A percentile compares a stretch with the other conserved stretches of the same genome.
These are phyloP conservation scores for Zenarchopterus dispar DNA, from an alignment of 2,797 vertebrate genomes.

Conservation along the genomic window DNA sequence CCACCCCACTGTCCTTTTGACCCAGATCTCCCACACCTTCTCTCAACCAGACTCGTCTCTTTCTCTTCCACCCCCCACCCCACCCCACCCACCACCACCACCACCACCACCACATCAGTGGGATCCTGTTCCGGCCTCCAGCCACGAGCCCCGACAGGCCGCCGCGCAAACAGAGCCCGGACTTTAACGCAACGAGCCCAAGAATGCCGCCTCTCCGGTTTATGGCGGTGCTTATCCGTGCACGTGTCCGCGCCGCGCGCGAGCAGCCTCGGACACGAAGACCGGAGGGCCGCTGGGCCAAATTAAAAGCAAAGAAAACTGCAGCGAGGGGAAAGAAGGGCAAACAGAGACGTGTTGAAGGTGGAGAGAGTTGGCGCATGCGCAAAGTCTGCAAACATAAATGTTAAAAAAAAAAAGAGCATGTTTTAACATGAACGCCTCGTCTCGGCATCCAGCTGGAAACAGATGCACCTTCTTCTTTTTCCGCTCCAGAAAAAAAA, in stretches of 20 bases:
- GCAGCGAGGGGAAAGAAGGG: background rate
- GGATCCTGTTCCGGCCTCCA: slow-evolving; percentile 57
- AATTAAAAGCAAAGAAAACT: background rate
- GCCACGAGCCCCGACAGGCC: slow-evolving; percentile 66
- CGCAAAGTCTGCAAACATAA: slow-evolving; percentile 12
- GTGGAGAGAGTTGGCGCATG: background rate
- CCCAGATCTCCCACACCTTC: slow-evolving; percentile 64
- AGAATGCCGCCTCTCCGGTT: slow-evolving; percentile 65
- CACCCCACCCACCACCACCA: no score
- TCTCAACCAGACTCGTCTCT: slow-evolving; percentile 13
- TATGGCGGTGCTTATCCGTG: slow-evolving; percentile 7
- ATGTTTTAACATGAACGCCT: slow-evolving; percentile 53
- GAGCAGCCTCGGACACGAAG: background rate
- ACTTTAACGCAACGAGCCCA: slow-evolving; percentile 60
- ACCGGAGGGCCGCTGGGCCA: background rate
- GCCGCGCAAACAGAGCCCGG: slow-evolving; percentile 49
- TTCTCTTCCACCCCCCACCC: background rate
- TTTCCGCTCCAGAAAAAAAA: slow-evolving; percentile 17
- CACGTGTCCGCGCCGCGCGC: slow-evolving; percentile 10
- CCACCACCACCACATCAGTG: slow-evolving; percentile 21
- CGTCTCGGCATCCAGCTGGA: slow-evolving; percentile 35
- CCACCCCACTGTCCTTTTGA: slow-evolving; percentile 64
- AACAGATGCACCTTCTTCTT: slow-evolving; percentile 42
- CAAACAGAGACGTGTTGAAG: background rate
- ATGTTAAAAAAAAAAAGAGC: slow-evolving; percentile 49